Evolutionary conservation across 2,888 invertebrate genomes (phyloP).

Genomic region (Choreutis nemorana): DNA sequence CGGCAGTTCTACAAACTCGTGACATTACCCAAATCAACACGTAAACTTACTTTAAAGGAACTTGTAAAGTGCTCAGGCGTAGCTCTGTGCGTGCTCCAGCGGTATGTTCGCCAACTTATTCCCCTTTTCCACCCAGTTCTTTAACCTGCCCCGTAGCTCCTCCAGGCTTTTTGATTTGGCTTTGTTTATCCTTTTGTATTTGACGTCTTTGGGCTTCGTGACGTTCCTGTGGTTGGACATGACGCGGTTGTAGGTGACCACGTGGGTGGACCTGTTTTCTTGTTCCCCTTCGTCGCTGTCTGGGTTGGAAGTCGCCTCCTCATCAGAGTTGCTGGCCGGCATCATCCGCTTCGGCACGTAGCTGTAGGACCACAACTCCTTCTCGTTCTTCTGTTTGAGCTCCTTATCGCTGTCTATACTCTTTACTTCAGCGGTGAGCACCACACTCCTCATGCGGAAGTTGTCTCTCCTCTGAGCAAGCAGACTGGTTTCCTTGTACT

Average conservation of each 20-base stretch:
- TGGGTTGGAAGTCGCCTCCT: conserved; percentile 46
- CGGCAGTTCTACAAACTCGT: no score
- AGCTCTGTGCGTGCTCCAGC: conserved; percentile 72
- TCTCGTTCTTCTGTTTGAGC: conserved; percentile 29
- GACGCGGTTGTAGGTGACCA: conserved; percentile 83
- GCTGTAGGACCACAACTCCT: conserved; percentile 55
- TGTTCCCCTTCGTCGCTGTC: conserved; percentile 50
- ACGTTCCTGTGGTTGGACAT: conserved; percentile 92
- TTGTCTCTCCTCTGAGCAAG: conserved; percentile 58
- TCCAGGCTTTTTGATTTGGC: conserved; percentile 90
- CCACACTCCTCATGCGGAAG: conserved; percentile 53
- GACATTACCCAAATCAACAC: conserved; percentile 12
- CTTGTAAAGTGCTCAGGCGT: conserved; percentile 51
- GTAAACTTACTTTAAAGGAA: conserved; percentile 31
- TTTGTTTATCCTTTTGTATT: conserved; percentile 90
- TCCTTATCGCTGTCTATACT: conserved; percentile 53
- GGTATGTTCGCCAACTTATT: conserved; percentile 72
- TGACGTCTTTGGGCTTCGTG: conserved; percentile 90
- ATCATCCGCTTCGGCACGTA: conserved; percentile 61
- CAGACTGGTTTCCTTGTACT: conserved; percentile 59
- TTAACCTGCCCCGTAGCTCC: conserved; percentile 81
- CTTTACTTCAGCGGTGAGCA: conserved; percentile 51
- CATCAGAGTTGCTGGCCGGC: conserved; percentile 47
- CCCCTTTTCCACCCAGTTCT: conserved; percentile 87
- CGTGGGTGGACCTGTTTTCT: conserved; percentile 57